A percentile compares a stretch with the other conserved stretches of the same genome.
phyloP scores from a whole-genome alignment of 1,140 invertebrate genomes.

The Rhopalosiphum maidis region DNA sequence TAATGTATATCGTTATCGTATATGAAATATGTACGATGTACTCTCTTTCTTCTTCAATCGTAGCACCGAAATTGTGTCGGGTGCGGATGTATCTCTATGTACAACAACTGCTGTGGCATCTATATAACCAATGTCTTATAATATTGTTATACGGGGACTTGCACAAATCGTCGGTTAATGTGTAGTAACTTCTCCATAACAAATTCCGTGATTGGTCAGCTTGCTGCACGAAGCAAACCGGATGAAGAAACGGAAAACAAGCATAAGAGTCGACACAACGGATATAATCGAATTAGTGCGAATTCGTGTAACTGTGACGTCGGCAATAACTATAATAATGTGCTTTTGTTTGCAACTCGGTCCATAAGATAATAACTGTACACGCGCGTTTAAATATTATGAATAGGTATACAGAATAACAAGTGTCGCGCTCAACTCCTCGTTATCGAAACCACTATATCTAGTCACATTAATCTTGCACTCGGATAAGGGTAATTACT shows the following conservation, averaged over 20 bases:
- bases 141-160: background rate
- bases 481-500: background rate
- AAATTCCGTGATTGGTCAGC: background rate
- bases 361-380: background rate
- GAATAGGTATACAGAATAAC: background rate
- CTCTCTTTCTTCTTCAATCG: too few relatives aligned
- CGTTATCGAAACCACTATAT: background rate
- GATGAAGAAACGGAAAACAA: background rate
- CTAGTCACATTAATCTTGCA: background rate
- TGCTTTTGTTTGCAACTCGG: background rate
- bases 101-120: background rate
- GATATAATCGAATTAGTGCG: background rate
- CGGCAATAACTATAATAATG: background rate
- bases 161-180: background rate
- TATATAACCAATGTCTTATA: background rate
- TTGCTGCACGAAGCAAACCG: background rate
- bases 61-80: background rate
- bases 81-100: background rate
- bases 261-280: background rate
- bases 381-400: background rate
- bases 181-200: background rate
- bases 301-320: constrained; percentile 3
- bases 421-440: background rate
- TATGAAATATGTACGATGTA: too few relatives aligned
- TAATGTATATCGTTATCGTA: too few relatives aligned